phyloP scores from a whole-genome alignment of 92 coral and sea anemone genomes.

The Metridium senile region DNA sequence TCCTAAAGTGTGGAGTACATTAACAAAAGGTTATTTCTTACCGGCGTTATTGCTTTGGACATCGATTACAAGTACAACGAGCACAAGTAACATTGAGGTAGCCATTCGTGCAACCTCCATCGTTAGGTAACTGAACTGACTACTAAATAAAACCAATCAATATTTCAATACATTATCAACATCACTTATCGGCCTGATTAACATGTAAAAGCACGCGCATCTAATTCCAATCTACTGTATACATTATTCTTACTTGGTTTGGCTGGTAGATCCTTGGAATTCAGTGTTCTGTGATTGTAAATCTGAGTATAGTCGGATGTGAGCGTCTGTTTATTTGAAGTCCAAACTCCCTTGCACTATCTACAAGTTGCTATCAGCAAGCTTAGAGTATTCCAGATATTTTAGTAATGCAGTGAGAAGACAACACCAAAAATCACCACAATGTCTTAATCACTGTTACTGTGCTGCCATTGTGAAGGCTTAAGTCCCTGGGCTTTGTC shows the following conservation, averaged over 20 bases:
- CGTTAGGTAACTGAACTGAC: neutral
- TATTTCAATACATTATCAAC: neutral
- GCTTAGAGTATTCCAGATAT: neutral
- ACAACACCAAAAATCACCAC: neutral
- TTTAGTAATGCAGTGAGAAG: neutral
- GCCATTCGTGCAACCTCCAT: neutral
- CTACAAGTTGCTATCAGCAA: neutral
- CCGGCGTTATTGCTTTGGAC: neutral
- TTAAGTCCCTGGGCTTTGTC: neutral
- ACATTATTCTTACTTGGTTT: no score
- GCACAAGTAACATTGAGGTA: neutral
- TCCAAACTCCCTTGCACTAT: neutral
- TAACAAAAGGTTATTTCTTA: neutral
- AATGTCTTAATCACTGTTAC: neutral
- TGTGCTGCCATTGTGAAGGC: neutral
- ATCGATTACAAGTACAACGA: neutral
- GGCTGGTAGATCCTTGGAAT: no score
- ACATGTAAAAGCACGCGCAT: no score
- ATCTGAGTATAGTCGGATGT: no score
- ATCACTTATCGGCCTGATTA: no score
- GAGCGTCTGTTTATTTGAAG: neutral
- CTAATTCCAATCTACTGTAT: no score
- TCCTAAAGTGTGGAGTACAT: no score
- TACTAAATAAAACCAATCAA: neutral
- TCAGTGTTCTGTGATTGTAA: no score